phyloP scores from a whole-genome alignment of 2,113 vertebrate genomes.

The Hippoglossus stenolepis region DNA sequence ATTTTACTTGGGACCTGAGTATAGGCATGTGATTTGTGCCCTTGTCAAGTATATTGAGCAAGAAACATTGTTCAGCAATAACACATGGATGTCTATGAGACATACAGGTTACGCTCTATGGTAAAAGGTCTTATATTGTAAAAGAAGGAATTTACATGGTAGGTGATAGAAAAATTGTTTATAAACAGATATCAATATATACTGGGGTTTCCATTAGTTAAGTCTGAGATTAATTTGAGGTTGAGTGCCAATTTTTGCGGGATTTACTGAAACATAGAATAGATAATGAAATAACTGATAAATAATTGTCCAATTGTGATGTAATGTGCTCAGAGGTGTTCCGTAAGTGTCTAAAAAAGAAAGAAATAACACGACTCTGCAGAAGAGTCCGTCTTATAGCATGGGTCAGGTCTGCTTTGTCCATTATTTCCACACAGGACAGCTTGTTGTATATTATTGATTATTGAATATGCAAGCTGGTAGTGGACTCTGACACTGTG shows the following conservation, averaged over 20 bases:
- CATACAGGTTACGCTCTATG: neutral
- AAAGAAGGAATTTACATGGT: no score
- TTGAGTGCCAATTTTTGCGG: no score
- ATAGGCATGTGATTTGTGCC: constrained; percentile 55
- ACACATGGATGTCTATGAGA: neutral
- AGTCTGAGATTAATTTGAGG: no score
- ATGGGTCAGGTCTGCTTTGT: neutral
- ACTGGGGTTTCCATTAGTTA: neutral
- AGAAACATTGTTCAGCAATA: constrained; percentile 24
- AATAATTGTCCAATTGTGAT: no score
- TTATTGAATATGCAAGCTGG: constrained; percentile 9
- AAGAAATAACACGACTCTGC: neutral
- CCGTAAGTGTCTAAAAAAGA: neutral
- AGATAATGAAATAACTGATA: no score
- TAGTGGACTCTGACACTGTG: neutral
- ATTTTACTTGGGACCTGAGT: constrained; percentile 24
- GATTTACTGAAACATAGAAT: no score
- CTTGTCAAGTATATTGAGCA: constrained; percentile 19
- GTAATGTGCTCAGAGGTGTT: neutral
- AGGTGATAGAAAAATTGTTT: no score
- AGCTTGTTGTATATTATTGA: neutral
- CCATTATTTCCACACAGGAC: neutral
- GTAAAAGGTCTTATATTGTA: neutral
- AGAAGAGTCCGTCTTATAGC: neutral
- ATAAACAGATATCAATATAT: neutral